Conservation (phyloP, 2,797 vertebrate species). For the Myotis findleyi region DNA sequence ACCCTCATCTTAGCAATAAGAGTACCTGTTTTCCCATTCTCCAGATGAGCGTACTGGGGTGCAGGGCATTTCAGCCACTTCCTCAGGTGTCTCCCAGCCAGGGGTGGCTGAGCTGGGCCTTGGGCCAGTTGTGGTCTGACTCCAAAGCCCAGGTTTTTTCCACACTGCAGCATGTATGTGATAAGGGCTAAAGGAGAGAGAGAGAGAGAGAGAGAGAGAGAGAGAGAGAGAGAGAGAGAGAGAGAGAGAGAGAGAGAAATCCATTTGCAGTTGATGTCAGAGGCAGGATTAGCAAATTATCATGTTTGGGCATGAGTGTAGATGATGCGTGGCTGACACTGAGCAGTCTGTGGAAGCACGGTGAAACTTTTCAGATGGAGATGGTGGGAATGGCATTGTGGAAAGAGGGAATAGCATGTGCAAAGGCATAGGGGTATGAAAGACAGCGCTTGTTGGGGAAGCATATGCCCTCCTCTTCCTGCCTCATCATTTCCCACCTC, state of each 20-base stretch:
- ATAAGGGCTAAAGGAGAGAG: not conserved
- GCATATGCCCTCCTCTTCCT: too few species aligned
- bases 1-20: not conserved
- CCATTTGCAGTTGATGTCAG: not conserved
- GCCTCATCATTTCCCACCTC: not conserved
- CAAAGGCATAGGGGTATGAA: not conserved
- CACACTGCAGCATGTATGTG: not conserved
- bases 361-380: not conserved
- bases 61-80: not conserved
- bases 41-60: not conserved
- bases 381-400: not conserved
- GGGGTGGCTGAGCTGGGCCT: not conserved
- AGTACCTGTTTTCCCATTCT: not conserved
- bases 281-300: not conserved
- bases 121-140: not conserved
- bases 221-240: too few species aligned
- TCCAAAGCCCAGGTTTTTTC: not conserved
- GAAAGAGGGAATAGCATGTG: not conserved
- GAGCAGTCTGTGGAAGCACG: not conserved
- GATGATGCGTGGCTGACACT: not conserved
- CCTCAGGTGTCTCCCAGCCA: not conserved
- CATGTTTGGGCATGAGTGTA: not conserved
- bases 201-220: not conserved
- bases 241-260: too few species aligned
- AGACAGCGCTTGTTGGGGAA: not conserved